phyloP scores from a whole-genome alignment of 2,113 vertebrate species.

The Alexandromys fortis region DNA sequence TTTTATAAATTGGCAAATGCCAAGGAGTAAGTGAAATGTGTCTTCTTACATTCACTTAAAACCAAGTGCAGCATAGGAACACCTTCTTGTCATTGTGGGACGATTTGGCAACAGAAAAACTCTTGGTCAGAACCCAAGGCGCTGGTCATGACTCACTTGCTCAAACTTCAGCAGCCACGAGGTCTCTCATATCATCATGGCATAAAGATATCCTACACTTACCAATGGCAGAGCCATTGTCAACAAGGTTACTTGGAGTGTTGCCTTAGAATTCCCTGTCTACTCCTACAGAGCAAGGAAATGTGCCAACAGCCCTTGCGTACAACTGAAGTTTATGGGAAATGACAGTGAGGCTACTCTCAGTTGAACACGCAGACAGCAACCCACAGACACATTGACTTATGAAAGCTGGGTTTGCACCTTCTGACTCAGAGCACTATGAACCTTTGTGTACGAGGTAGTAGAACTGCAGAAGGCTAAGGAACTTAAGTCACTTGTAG shows the following conservation, averaged over 20 bases:
- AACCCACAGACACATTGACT: background rate
- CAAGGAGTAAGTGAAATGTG: conserved; percentile 34
- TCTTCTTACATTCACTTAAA: background rate
- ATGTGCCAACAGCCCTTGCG: background rate
- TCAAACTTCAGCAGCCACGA: background rate
- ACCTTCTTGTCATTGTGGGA: background rate
- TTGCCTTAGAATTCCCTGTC: conserved; percentile 10
- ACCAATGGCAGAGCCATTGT: background rate
- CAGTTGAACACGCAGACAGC: background rate
- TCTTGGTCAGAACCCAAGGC: conserved; percentile 22
- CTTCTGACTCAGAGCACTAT: background rate
- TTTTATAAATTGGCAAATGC: background rate
- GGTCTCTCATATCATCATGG: background rate
- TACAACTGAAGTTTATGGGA: background rate
- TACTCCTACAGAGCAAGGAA: conserved; percentile 57
- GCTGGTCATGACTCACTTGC: background rate
- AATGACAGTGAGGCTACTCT: background rate
- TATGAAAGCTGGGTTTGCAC: background rate
- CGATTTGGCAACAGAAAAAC: conserved; percentile 14
- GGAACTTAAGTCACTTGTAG: background rate
- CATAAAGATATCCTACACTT: background rate
- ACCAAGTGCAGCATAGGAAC: background rate
- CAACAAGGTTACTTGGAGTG: conserved; percentile 40
- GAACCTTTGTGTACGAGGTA: background rate
- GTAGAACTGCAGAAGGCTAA: background rate